Conservation (phyloP, 2,113 vertebrate species). For the Athene noctua region DNA sequence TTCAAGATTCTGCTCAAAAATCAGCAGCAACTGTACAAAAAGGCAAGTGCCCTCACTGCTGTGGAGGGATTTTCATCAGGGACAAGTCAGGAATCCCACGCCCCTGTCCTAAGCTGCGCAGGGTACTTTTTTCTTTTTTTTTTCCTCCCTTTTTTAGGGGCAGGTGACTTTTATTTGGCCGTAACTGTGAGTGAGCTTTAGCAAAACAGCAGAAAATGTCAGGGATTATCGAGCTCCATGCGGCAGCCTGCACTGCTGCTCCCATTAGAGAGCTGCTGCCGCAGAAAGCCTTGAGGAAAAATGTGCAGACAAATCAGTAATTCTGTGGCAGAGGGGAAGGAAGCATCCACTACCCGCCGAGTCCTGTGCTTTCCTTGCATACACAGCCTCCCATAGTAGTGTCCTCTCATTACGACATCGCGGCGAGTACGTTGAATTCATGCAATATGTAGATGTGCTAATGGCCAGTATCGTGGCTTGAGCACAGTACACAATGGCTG, state of each 20-base stretch:
- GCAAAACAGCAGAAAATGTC: background rate
- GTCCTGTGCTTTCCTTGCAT: background rate
- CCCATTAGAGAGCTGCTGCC: background rate
- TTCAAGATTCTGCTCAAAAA: background rate
- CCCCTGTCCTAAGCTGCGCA: background rate
- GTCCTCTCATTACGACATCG: background rate
- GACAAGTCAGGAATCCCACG: background rate
- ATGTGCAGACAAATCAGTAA: background rate
- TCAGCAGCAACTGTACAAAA: background rate
- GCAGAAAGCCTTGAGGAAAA: background rate
- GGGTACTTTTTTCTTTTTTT: too few relatives aligned
- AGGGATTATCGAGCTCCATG: background rate
- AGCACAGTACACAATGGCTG: slow-evolving; percentile 77
- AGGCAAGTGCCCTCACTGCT: background rate
- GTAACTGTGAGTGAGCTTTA: background rate
- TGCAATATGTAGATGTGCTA: slow-evolving; percentile 51
- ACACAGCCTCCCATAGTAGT: background rate
- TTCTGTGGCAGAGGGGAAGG: background rate
- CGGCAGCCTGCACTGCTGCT: background rate
- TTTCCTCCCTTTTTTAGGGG: too few relatives aligned
- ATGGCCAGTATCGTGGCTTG: slow-evolving; percentile 41
- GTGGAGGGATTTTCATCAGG: background rate
- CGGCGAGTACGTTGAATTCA: background rate
- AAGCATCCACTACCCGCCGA: background rate
- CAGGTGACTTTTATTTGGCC: background rate